Base-by-base conservation (phyloP, 2,888 invertebrate genomes). In the Mamestra brassicae region DNA sequence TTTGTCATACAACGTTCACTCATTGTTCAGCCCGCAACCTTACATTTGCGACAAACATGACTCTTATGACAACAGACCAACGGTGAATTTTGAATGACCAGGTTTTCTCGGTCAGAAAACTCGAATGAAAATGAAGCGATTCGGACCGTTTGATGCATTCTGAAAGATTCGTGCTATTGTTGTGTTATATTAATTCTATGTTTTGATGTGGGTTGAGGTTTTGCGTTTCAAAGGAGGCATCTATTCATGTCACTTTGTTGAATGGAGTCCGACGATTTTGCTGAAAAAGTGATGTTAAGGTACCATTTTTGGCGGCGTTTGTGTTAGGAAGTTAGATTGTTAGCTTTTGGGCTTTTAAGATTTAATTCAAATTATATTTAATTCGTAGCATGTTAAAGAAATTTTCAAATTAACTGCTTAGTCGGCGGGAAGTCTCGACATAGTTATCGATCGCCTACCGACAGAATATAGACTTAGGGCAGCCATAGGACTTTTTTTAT, bases 41-140 rank as follows among this genome's bases (percentile, higher is more conserved):
- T 77, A 69, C 71, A 34, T 65, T 76, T 79, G 68, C 78, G 58
- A 26, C 26, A 15, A 62, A 47, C 63, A 17, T 65, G 55, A 78
- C 61, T 68, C 66, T 54, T 81, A 83, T 75, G 6, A 26, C 69
- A 65, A 63, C 2, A 38, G 0, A 7, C 55, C 81, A 91, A 76
- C 78, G 85, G 69, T 64, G 52, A 62, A 66, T 85, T 84, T 85
- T 54, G 47, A 45, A 4, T 66, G 38, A 17, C 11, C 52, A 11
- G 4, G 11, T 17, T 55, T 66, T 58, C 76, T 55, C 61, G 76
- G 76, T 80, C 83, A 76, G 75, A 83, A 91, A 91, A 92, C 87
- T 90, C 88, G 81, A 88, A 89, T 89, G 92, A 92, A 91, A 91
- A 92, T 91, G 91, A 91, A 93, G 90, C 90, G 90, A 87, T 91